phyloP scores from a whole-genome alignment of 2,888 invertebrate genomes.

The Monopis laevigella region DNA sequence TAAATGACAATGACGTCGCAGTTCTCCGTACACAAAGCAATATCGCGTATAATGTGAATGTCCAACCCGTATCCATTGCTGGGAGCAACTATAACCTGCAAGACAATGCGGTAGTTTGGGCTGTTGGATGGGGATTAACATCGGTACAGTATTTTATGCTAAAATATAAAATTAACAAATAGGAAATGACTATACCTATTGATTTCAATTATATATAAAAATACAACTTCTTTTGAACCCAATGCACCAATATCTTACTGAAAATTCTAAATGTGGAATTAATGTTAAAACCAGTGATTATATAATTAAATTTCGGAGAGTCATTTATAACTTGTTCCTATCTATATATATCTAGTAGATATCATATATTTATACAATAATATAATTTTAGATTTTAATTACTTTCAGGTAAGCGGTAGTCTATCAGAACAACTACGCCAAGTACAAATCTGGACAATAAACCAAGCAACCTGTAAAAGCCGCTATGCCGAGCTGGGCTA shows the following conservation, averaged over 20 bases:
- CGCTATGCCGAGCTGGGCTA: conserved; percentile 12
- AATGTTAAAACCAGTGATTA: no score
- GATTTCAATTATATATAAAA: no score
- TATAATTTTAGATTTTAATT: neutral
- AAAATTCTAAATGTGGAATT: no score
- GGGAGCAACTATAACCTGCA: conserved; percentile 10
- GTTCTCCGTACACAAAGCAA: neutral
- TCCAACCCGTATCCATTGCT: conserved; percentile 4
- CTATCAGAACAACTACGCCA: conserved; percentile 12
- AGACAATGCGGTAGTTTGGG: conserved; percentile 11
- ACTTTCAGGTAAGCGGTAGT: neutral
- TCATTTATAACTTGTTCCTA: no score
- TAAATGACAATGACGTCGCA: conserved; percentile 6
- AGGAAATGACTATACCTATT: no score
- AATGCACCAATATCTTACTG: no score
- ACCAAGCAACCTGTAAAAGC: conserved; percentile 10
- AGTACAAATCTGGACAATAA: conserved; percentile 14
- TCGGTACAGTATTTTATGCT: no score
- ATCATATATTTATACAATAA: no score
- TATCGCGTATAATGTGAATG: neutral
- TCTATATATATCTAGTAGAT: no score
- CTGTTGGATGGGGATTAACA: conserved; percentile 10
- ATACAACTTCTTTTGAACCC: no score
- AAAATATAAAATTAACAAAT: no score
- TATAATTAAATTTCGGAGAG: no score